Base-by-base conservation (phyloP, 2,797 vertebrate genomes). In the Alectoris magna region DNA sequence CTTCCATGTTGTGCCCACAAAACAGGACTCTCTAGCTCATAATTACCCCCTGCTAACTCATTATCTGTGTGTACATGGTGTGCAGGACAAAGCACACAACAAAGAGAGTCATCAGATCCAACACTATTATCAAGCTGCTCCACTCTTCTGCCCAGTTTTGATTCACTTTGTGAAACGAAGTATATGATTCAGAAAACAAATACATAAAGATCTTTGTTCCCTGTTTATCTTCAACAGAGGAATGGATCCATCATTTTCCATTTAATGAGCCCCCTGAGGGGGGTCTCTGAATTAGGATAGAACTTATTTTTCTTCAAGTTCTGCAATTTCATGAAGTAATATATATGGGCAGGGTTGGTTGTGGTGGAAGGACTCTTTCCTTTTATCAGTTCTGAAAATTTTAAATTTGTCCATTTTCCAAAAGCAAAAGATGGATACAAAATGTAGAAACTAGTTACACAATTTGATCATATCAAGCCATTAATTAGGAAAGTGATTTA, bases 401-500 rank as follows among this genome's bases (percentile, higher is more conserved):
- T 87, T 72, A 66, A 71, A 72, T 77, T 26, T 23, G 3, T 24
- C 8, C 49, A 76, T 73, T 87, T 81, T 44, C n/a, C 58, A 62
- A 85, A 91, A 92, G 11, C 3, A 80, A 74, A 17, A 62, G 9
- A 63, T 2, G 2, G 59, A 26, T 48, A 88, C 48, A 78, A 89
- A 78, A 51, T n/a, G 21, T 26, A 85, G 36, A 41, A 91, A 78
- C 18, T 19, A 55, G 53, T 81, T 91, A 85, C 14, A 92, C 14
- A 92, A 41, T 81, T 88, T 44, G 31, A 69, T 39, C 66, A 34
- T 39, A 62, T 60, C 26, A 78, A 79, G 24, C 2, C 63, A 85
- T 77, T 92, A 84, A 92, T 81, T 36, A 78, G 22, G 24, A 83
- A 92, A 94, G 81, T 56, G 1, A 70, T 70, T 91, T 75, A 71